Conservation (phyloP, 2,888 invertebrate species). For the Hydropsyche betteni region DNA sequence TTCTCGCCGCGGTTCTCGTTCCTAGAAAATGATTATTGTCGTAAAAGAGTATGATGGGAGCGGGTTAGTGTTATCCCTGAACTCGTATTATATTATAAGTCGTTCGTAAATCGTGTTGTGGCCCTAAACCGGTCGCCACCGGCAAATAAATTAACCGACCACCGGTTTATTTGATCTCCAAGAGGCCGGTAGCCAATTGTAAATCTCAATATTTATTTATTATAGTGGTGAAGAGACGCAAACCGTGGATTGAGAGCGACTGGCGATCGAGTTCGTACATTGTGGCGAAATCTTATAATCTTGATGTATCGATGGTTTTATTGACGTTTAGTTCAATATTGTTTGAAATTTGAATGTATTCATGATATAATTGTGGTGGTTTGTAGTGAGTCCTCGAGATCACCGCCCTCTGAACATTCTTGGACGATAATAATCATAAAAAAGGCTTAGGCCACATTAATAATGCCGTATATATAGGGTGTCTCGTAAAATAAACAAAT, state of each 20-base stretch:
- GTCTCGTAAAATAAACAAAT: constrained; percentile 31
- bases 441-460: constrained; percentile 21
- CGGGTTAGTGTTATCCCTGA: not conserved
- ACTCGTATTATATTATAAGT: too few relatives aligned
- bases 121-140: constrained; percentile 31
- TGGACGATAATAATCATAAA: not conserved
- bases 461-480: constrained; percentile 10
- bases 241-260: too few relatives aligned
- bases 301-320: too few relatives aligned
- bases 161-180: constrained; percentile 1
- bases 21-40: constrained; percentile 4
- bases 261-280: too few relatives aligned
- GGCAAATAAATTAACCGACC: constrained; percentile 28
- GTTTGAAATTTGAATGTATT: not conserved
- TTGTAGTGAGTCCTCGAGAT: constrained; percentile 7
- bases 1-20: constrained; percentile 11
- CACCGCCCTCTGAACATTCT: not conserved
- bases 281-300: too few relatives aligned
- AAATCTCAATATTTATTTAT: constrained; percentile 56
- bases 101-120: constrained; percentile 23
- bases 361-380: not conserved
- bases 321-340: not conserved
- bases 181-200: constrained; percentile 54
- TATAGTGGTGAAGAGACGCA: too few relatives aligned
- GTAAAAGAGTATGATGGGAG: constrained; percentile 13